Conservation (phyloP, 2,888 invertebrate species). For the Dryobotodes eremita region DNA sequence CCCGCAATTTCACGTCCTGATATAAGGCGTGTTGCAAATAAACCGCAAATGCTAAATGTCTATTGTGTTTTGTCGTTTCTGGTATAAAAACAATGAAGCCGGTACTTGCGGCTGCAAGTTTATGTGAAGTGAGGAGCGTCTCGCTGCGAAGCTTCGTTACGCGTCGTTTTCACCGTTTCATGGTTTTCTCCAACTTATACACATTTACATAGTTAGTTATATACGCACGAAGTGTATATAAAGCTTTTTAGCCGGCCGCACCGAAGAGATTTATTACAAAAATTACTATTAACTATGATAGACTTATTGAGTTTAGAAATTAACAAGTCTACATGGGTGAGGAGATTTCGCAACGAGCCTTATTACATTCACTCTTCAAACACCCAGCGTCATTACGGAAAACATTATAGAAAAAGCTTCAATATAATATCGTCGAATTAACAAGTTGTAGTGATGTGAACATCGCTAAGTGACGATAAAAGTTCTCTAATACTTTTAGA, state of each 20-base stretch:
- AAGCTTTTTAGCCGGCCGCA: constrained; percentile 22
- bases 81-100: constrained; percentile 30
- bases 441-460: constrained; percentile 54
- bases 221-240: constrained; percentile 15
- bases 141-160: constrained; percentile 32
- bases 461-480: constrained; percentile 58
- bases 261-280: constrained; percentile 23
- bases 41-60: constrained; percentile 49
- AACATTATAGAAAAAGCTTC: constrained; percentile 20
- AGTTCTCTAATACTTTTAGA: constrained; percentile 58
- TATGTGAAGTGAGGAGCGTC: constrained; percentile 8
- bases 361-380: constrained; percentile 40
- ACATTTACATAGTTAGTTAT: constrained; percentile 36
- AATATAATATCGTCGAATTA: constrained; percentile 31
- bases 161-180: constrained; percentile 48
- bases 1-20: constrained; percentile 30
- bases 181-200: constrained; percentile 53
- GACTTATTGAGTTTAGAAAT: constrained; percentile 36
- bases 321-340: constrained; percentile 28
- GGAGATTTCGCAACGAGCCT: constrained; percentile 34
- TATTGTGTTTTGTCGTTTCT: constrained; percentile 42
- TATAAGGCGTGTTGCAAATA: constrained; percentile 38
- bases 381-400: constrained; percentile 15
- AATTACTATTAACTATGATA: constrained; percentile 10
- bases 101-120: constrained; percentile 32